Percentiles rank a stretch among this genome's conserved stretches.
phyloP scores from a whole-genome alignment of 2,888 invertebrate genomes.

The Meghimatium bilineatum region DNA sequence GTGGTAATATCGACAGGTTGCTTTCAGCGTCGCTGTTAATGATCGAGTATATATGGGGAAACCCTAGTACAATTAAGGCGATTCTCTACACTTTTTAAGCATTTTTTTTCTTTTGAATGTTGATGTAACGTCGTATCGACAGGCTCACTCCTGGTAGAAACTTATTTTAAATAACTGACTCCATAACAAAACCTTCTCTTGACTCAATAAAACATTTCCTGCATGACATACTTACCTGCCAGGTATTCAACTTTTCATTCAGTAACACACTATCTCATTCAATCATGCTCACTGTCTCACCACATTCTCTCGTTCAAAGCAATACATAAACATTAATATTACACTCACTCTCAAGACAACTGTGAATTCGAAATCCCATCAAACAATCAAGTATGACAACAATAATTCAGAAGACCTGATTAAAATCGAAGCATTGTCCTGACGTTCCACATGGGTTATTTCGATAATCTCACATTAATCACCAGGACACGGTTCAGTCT shows the following conservation, averaged over 20 bases:
- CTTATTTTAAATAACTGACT: too few species aligned
- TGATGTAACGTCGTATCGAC: too few species aligned
- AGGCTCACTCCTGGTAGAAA: too few species aligned
- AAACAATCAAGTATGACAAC: constrained; percentile 7
- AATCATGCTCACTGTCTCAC: neutral
- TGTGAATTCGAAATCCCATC: neutral
- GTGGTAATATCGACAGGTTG: too few species aligned
- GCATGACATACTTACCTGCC: too few species aligned
- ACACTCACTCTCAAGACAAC: neutral
- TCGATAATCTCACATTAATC: neutral
- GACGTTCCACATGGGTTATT: neutral
- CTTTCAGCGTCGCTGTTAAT: too few species aligned
- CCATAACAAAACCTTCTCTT: too few species aligned
- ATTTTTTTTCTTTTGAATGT: too few species aligned
- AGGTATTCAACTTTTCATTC: neutral
- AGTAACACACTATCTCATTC: neutral
- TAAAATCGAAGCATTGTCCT: neutral
- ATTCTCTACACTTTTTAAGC: too few species aligned
- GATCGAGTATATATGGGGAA: too few species aligned
- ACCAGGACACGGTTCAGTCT: neutral
- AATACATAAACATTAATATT: neutral
- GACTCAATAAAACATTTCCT: too few species aligned
- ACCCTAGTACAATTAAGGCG: too few species aligned
- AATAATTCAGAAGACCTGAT: neutral
- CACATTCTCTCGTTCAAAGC: neutral